These are phyloP conservation scores for Megalonaias nervosa DNA, from an alignment of 1,140 invertebrate species.

Conservation along the genomic window DNA sequence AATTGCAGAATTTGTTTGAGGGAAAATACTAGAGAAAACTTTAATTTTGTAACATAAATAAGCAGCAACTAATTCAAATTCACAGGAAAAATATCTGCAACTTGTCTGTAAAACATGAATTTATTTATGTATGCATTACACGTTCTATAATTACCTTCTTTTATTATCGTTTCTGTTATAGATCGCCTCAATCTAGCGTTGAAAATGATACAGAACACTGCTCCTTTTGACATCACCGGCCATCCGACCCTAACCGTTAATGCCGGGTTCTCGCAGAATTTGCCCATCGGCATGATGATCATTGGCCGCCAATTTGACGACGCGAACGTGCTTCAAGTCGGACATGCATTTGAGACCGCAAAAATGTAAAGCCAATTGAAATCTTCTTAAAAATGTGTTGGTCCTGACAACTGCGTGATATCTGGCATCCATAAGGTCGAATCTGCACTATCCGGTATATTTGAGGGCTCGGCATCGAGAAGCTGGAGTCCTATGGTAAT, in stretches of 20 bases:
- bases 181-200: slow-evolving; percentile 34
- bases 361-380: too few relatives aligned
- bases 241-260: slow-evolving; percentile 59
- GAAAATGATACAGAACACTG: slow-evolving; percentile 43
- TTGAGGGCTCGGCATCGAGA: too few relatives aligned
- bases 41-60: too few relatives aligned
- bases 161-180: slow-evolving; percentile 29
- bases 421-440: too few relatives aligned
- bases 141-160: too few relatives aligned
- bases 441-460: too few relatives aligned
- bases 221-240: slow-evolving; percentile 53
- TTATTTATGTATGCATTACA: too few relatives aligned
- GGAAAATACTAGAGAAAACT: too few relatives aligned
- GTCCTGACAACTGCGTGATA: too few relatives aligned
- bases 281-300: slow-evolving; percentile 54
- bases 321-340: slow-evolving; percentile 41
- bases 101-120: not conserved
- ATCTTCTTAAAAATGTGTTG: too few relatives aligned
- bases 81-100: not conserved
- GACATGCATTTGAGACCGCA: slow-evolving; percentile 34
- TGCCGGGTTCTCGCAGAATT: slow-evolving; percentile 50
- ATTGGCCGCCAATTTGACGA: slow-evolving; percentile 46
- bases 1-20: too few relatives aligned
- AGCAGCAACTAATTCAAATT: not conserved
- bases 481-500: too few relatives aligned